Conservation (phyloP, 2,113 vertebrate genomes). For the Rhynchomys soricoides region DNA sequence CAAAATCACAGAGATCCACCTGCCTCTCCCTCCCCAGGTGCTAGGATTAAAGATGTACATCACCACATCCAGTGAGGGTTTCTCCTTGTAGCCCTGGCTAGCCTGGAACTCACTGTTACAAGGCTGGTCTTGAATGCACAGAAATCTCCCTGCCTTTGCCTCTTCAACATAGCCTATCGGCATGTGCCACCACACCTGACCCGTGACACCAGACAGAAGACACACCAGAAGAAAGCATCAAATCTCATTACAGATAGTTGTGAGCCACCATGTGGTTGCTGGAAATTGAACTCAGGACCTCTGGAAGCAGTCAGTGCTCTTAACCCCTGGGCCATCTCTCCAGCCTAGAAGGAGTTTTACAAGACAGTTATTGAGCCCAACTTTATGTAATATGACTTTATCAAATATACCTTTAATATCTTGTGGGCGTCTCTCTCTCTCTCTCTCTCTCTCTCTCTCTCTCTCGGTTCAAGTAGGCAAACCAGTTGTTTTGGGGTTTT, state of each 20-base stretch:
- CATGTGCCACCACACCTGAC: neutral
- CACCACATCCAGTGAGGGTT: too few relatives aligned
- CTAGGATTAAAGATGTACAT: too few relatives aligned
- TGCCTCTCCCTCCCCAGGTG: too few relatives aligned
- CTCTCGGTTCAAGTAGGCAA: neutral
- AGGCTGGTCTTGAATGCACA: neutral
- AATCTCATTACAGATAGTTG: too few relatives aligned
- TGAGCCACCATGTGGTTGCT: too few relatives aligned
- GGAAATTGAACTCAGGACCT: too few relatives aligned
- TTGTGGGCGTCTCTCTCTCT: neutral
- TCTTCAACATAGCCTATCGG: neutral
- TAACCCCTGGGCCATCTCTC: too few relatives aligned
- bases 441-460: conserved; percentile 21
- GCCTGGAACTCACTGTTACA: neutral
- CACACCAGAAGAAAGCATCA: too few relatives aligned
- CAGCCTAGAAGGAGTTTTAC: neutral
- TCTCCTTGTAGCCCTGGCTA: too few relatives aligned
- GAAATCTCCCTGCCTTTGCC: neutral
- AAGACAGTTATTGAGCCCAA: neutral
- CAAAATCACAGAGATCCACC: too few relatives aligned
- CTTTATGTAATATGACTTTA: neutral
- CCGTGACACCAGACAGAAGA: too few relatives aligned
- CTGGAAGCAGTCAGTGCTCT: too few relatives aligned
- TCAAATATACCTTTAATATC: neutral
- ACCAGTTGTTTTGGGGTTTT: neutral